Evolutionary conservation across 2,113 vertebrate species (phyloP), one percentile per base, ranked within the genome.

Genomic region (Eubucco bourcierii): DNA sequence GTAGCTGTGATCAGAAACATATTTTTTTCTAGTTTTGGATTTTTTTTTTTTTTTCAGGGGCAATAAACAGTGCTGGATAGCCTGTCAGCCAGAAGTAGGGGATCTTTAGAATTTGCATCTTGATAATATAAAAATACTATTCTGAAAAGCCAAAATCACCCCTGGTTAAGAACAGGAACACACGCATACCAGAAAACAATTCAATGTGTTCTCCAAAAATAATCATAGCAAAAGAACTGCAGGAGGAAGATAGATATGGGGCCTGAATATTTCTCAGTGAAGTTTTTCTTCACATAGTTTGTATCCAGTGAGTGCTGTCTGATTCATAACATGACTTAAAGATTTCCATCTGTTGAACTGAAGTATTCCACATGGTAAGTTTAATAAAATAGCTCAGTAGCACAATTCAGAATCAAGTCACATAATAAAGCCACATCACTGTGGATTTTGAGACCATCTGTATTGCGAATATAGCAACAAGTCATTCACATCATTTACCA

Each of bases 401-500:
- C 31, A 77, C 47, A 83, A 33, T 95, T 89, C 56, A 80, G 75
- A 96, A 95, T 21, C 72, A 56, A 81, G 80, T 94, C 81, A 82
- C 84, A 93, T 82, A 95, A 52, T 63, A 93, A 92, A 93, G 71
- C 21, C 27, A 64, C 47, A 71, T 70, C 74, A 23, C 39, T 92
- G 60, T 91, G 53, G 31, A 89, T 94, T 93, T 92, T 85, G 60
- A 85, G 87, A 77, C 87, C 84, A 80, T 95, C 84, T 96, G 87
- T 85, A 87, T 83, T 92, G 72, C 71, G 87, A 91, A 85, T 93
- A 66, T 24, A 96, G 84, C 68, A 95, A 93, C 90, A 89, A 96
- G 94, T 71, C 84, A 89, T 89, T 96, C 94, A 96, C 90, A 89
- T 92, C 64, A 89, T 92, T 94, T 96, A 73, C 94, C 33, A 53